These are phyloP conservation scores for Poeciliopsis infans DNA, from an alignment of 2,797 vertebrate genomes.

Conservation along the genomic window DNA sequence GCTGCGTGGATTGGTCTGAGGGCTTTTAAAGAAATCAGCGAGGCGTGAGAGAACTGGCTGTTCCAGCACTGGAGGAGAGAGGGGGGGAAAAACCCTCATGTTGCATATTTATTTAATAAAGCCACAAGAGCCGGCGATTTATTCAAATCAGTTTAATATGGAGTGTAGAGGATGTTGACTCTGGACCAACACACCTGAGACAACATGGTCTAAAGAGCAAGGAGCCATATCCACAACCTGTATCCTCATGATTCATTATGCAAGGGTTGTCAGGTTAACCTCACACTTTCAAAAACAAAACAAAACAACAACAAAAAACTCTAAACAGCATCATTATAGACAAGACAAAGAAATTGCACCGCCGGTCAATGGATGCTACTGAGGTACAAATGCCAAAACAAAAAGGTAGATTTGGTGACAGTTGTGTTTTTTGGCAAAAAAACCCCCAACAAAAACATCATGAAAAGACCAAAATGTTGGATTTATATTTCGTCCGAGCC, in stretches of 20 bases:
- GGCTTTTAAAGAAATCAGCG: not conserved
- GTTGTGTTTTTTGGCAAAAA: not conserved
- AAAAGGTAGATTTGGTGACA: not conserved
- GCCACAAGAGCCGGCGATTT: not conserved
- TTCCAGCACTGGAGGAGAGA: constrained; percentile 21
- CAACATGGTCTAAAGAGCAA: constrained; percentile 12
- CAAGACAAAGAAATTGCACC: not conserved
- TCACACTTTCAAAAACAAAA: constrained; percentile 10
- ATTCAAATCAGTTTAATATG: constrained; percentile 23
- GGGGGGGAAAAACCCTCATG: not conserved
- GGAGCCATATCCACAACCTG: constrained; percentile 5
- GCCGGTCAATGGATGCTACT: constrained; percentile 10
- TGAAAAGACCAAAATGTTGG: constrained; percentile 10
- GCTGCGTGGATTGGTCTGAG: constrained; percentile 60
- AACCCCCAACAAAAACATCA: not conserved
- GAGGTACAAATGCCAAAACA: constrained; percentile 15
- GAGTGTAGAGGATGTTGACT: constrained; percentile 33
- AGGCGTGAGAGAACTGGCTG: constrained; percentile 61
- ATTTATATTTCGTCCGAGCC: not conserved
- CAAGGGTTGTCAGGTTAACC: not conserved
- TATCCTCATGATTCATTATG: not conserved
- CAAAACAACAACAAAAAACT: constrained; percentile 52
- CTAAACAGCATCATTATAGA: constrained; percentile 15
- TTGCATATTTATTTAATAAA: not conserved
- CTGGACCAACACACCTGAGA: constrained; percentile 40